A percentile compares a stretch with the other conserved stretches of the same genome.
Conservation (phyloP, 2,113 vertebrate genomes). For the Lophura nycthemera region DNA sequence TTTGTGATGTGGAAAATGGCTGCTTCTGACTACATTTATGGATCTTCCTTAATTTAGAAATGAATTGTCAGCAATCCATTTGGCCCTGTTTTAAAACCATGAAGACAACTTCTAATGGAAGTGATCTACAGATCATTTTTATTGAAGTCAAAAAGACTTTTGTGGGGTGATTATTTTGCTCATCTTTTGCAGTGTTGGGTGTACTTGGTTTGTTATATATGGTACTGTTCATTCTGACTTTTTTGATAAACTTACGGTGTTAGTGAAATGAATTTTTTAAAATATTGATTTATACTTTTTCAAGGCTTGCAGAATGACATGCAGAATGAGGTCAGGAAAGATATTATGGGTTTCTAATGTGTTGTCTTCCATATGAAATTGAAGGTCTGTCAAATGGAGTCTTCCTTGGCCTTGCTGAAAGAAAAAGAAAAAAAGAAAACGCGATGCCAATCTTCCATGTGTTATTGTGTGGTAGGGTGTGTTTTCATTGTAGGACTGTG, state of each 20-base stretch:
- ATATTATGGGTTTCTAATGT: not conserved
- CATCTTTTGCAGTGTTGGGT: not conserved
- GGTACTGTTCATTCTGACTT: not conserved
- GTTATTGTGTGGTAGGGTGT: not conserved
- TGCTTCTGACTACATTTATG: not conserved
- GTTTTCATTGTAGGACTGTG: not conserved
- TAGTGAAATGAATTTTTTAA: not conserved
- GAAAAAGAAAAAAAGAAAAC: not conserved
- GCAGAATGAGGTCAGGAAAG: not conserved
- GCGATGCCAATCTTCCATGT: not conserved
- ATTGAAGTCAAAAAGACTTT: not conserved
- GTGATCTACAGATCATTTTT: not conserved
- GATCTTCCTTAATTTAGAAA: not conserved
- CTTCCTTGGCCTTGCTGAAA: not conserved
- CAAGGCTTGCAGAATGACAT: not conserved
- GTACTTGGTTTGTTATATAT: not conserved
- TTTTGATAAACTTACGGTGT: not conserved
- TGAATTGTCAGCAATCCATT: not conserved
- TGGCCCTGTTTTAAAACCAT: not conserved
- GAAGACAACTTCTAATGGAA: not conserved
- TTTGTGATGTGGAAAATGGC: slow-evolving; percentile 11
- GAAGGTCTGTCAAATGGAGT: not conserved
- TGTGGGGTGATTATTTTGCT: not conserved
- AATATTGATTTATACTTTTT: not conserved
- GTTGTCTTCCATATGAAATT: not conserved